A percentile compares a stretch with the other conserved stretches of the same genome.
Conservation (phyloP, 1,140 invertebrate genomes). For the Drosophila lini region DNA sequence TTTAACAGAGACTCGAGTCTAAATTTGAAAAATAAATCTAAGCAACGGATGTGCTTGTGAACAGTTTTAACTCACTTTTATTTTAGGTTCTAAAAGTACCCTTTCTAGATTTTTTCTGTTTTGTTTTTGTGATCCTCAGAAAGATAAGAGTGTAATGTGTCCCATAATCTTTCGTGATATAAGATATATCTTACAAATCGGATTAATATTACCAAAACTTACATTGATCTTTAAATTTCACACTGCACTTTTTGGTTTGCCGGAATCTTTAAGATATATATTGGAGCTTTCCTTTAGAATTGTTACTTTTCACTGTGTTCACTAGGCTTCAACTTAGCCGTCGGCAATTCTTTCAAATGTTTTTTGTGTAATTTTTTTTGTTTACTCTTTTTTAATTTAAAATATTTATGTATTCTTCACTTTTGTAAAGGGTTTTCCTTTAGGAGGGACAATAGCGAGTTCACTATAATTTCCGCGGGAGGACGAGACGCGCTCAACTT, state of each 20-base stretch:
- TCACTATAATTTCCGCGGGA: constrained; percentile 57
- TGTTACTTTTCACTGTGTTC: constrained; percentile 16
- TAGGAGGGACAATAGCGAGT: constrained; percentile 7
- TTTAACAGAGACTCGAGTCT: not conserved
- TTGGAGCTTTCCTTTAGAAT: not conserved
- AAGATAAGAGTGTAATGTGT: not conserved
- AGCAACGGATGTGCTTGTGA: not conserved
- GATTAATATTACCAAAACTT: constrained; percentile 6
- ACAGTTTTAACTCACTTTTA: not conserved
- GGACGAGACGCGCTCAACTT: constrained; percentile 57
- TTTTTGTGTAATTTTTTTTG: constrained; percentile 29
- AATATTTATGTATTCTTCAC: constrained; percentile 21
- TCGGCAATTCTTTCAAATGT: constrained; percentile 23
- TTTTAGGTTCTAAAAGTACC: not conserved
- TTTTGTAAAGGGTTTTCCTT: constrained; percentile 9
- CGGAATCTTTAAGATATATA: not conserved
- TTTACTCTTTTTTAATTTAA: not conserved
- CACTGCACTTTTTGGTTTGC: constrained; percentile 9
- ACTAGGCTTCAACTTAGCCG: constrained; percentile 31
- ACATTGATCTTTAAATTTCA: constrained; percentile 16
- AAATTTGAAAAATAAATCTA: not conserved
- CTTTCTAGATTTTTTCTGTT: not conserved
- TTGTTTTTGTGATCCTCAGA: not conserved
- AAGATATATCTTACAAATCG: not conserved
- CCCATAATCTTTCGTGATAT: not conserved